phyloP scores from a whole-genome alignment of 2,888 invertebrate species.

The Drosophila prolongata region DNA sequence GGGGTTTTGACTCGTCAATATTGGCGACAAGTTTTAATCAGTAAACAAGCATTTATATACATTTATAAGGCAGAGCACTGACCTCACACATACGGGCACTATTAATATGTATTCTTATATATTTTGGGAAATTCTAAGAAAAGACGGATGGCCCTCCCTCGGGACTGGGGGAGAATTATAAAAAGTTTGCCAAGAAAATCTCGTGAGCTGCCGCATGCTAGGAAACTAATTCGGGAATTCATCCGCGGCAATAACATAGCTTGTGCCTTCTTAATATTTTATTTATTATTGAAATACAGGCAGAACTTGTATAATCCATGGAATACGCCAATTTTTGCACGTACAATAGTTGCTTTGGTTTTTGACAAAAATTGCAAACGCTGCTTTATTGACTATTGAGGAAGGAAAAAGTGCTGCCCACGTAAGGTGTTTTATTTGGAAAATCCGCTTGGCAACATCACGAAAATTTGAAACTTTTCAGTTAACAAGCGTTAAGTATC shows the following conservation, averaged over 20 bases:
- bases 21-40: slow-evolving; percentile 23
- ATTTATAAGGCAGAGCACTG: slow-evolving; percentile 48
- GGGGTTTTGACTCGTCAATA: slow-evolving; percentile 9
- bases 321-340: slow-evolving; percentile 21
- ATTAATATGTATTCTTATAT: neutral
- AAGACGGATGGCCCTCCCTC: slow-evolving; percentile 20
- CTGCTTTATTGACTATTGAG: slow-evolving; percentile 10
- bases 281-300: slow-evolving; percentile 27
- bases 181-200: slow-evolving; percentile 37
- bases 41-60: slow-evolving; percentile 11
- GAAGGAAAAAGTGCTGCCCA: neutral
- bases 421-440: slow-evolving; percentile 8
- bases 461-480: neutral
- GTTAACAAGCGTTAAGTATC: neutral
- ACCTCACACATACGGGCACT: slow-evolving; percentile 44
- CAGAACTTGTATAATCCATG: slow-evolving; percentile 22
- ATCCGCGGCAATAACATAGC: slow-evolving; percentile 14
- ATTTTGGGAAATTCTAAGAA: slow-evolving; percentile 28
- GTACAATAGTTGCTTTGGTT: slow-evolving; percentile 7
- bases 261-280: slow-evolving; percentile 19
- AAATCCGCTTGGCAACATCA: slow-evolving; percentile 28
- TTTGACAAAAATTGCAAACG: slow-evolving; percentile 14
- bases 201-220: slow-evolving; percentile 21
- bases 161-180: slow-evolving; percentile 13
- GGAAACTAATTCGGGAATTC: slow-evolving; percentile 25